phyloP scores from a whole-genome alignment of 2,888 invertebrate species.

The Esperia sulphurella region DNA sequence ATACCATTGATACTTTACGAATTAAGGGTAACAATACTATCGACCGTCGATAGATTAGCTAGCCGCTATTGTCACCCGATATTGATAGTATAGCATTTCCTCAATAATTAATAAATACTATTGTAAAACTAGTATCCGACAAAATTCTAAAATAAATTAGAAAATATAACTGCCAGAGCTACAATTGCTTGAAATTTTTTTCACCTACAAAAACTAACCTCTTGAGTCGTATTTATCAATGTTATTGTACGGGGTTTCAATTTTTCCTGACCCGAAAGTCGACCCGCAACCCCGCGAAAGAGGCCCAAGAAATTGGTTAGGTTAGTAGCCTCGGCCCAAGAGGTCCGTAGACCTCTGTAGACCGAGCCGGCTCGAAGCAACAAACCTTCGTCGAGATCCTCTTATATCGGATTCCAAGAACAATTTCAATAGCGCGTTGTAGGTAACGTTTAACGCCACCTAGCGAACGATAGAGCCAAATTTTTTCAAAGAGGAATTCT shows the following conservation, averaged over 20 bases:
- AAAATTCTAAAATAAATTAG: too few species aligned
- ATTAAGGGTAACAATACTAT: too few species aligned
- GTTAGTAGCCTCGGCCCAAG: slow-evolving; percentile 78
- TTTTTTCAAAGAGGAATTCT: neutral
- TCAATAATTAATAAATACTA: too few species aligned
- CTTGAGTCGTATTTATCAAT: too few species aligned
- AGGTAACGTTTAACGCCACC: slow-evolving; percentile 34
- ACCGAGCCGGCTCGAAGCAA: slow-evolving; percentile 87
- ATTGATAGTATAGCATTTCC: too few species aligned
- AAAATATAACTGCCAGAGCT: too few species aligned
- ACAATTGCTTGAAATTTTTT: too few species aligned
- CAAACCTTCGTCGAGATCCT: slow-evolving; percentile 27
- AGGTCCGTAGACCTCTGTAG: slow-evolving; percentile 84
- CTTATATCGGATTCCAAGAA: slow-evolving; percentile 15
- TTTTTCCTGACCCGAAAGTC: slow-evolving; percentile 69
- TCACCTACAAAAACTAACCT: too few species aligned
- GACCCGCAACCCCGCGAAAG: slow-evolving; percentile 71
- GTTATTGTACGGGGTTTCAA: slow-evolving; percentile 56
- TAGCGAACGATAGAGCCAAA: slow-evolving; percentile 16
- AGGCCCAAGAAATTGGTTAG: slow-evolving; percentile 76
- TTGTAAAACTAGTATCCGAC: too few species aligned
- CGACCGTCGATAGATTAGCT: too few species aligned
- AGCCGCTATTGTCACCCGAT: too few species aligned
- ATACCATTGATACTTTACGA: too few species aligned
- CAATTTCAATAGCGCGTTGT: slow-evolving; percentile 36